Base-by-base conservation (phyloP, 2,797 vertebrate genomes). In the Pangasius sanitwongsei region DNA sequence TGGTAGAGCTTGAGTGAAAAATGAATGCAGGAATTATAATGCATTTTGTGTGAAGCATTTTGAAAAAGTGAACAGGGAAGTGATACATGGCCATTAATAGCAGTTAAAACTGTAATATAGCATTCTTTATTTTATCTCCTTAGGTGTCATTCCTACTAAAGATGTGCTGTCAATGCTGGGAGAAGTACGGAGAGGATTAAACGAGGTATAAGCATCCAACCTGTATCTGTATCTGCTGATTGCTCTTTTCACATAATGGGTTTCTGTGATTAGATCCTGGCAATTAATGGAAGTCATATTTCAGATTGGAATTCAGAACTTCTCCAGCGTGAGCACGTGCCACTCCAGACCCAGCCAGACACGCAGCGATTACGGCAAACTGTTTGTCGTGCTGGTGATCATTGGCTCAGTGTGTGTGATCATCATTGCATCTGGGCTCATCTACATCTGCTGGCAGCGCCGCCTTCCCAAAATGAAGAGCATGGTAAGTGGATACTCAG, bases 381-480 rank as follows among this genome's bases (percentile, higher is more conserved):
- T 99, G 86, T 99, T 99, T 50, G 97, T 99, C 90, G 98, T 99
- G 50, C 92, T 99, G 91, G 97, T 99, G 90, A 98, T 99, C 93
- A 99, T 99, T 0, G 98, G 98, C 15, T 98, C 98, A 6, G 93
- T 99, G 92, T 99, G 98, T n/a, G 97, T 98, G 93, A 94, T 98
- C 94, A 98, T 99, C 94, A 99, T 99, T n/a, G 96, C 97, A 0
- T 95, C 98, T 1, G 98, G 98, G 41, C 95, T 99, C 88, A 97
- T 98, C 87, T 99, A 99, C 92, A 99, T 99, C 94, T 99, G 98
- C 95, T 99, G 98, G 98, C 98, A 99, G 93, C 96, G 97, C 8
- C 96, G 97, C 6, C 93, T 98, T 78, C 98, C 98, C 55, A 97
- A 97, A 84, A 95, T 97, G 80, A 99, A 99, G 93, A 98, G 97